Base-by-base conservation (phyloP, 2,888 invertebrate genomes). In the Trissolcus brochymenae region DNA sequence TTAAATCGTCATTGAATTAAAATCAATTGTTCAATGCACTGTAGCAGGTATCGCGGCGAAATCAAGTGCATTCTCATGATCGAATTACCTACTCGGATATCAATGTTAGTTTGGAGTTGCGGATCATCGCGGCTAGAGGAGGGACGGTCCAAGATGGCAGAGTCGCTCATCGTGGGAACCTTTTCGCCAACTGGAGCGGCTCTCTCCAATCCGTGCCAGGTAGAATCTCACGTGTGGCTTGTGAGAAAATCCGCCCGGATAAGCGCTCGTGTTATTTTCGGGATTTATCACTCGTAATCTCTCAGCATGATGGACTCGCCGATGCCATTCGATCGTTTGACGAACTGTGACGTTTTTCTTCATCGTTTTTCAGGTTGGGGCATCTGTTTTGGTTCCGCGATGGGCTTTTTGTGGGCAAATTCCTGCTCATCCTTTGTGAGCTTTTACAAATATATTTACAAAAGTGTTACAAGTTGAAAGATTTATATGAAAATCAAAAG, bases 131-230 rank as follows among this genome's bases (percentile, higher is more conserved):
- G 49, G 57, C 49, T 54, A 60, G 66, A 41, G 66, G 46, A 73
- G 73, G 74, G 76, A 66, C 71, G 76, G 75, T 79, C 81, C 79
- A 84, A 85, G 79, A 85, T 85, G 86, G 85, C 84, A 81, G 35
- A 35, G 41, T 62, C 29, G 82, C 82, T 82, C 83, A 87, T 88
- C 88, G 88, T 88, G 88, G 88, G 88, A 88, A 88, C 86, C 79
- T 87, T 88, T 86, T 85, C 87, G 85, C 85, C 85, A 88, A 88
- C 86, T 88, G 85, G 87, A 88, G 88, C 88, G 86, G 55, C 64
- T 56, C 84, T 81, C 68, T 70, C 82, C 81, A 84, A 84, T 83
- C 81, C 80, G 49, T 80, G 83, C 85, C 86, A 87, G 86, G 86
- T 86, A 87, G 74, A 79, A 82, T 82, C 84, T 85, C 85, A 83